phyloP scores from a whole-genome alignment of 2,113 vertebrate species.

The Lepidothrix coronata region DNA sequence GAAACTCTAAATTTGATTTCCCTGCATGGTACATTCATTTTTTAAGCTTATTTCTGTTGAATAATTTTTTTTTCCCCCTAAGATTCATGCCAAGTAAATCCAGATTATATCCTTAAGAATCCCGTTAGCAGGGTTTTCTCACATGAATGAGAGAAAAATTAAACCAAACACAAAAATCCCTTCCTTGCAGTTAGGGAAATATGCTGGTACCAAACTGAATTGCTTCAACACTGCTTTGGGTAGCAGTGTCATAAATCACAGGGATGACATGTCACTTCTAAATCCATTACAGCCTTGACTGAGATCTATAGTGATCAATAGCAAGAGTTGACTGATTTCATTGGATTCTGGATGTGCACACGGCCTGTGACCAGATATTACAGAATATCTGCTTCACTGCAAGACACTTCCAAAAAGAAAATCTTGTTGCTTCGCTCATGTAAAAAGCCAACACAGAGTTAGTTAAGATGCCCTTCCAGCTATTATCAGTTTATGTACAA shows the following conservation, averaged over 20 bases:
- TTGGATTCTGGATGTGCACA: background rate
- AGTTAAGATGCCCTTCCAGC: background rate
- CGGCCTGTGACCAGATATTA: background rate
- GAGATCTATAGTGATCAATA: conserved; percentile 7
- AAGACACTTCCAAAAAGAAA: background rate
- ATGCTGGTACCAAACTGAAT: background rate
- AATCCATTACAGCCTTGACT: background rate
- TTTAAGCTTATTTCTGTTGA: background rate
- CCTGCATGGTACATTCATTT: background rate
- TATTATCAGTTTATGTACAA: background rate
- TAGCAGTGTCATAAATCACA: background rate
- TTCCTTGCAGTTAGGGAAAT: background rate
- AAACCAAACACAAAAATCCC: background rate
- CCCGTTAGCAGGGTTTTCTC: background rate
- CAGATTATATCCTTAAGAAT: background rate
- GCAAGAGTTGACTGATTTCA: background rate
- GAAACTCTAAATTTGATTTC: background rate
- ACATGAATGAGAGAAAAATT: background rate
- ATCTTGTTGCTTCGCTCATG: background rate
- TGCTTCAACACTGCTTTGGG: background rate
- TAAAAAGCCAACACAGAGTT: background rate
- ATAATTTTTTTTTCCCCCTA: rapidly evolving
- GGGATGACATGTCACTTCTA: background rate
- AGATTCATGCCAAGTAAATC: background rate
- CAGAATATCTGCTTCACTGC: background rate